Evolutionary conservation across 2,888 invertebrate species (phyloP), one percentile per base, ranked within the genome.

Genomic region (Tiliacea aurago): DNA sequence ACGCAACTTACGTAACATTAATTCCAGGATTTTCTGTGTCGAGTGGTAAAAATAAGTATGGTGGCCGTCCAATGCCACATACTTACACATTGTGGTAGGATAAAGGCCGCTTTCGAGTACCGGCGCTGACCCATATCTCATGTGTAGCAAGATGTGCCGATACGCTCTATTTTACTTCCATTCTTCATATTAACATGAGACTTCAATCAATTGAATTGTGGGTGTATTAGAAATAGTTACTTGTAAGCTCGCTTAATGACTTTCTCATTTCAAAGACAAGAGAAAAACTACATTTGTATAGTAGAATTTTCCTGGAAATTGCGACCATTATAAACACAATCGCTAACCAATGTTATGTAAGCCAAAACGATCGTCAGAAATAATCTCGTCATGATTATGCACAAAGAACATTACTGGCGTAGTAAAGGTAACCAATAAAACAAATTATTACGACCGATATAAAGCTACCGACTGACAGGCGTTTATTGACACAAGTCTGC

Each of bases 401-500:
- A 78, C 74, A 75, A 67, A 84, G 62, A 78, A 74, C 75, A 79
- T 80, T 73, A 80, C 66, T 68, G 64, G 45, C 61, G 59, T 63
- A 73, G 65, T 79, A 79, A 86, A 86, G 80, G 71, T 81, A 76
- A 47, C 71, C 65, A 81, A 86, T 86, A 86, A 84, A 86, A 84
- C 65, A 79, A 84, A 81, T 83, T 73, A 84, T 83, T 81, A 81
- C 77, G 74, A 79, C 51, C 49, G 74, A 67, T 73, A 78, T 83
- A 81, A 83, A 80, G 63, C 71, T 64, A 74, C 76, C 71, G 74
- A 69, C 55, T 73, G 63, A 72, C 73, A 63, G 62, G 68, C 81
- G 73, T 81, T 87, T 86, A 86, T 81, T 76, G 80, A 65, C 78
- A 65, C 62, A 77, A 76, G 68, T 43, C 68, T 59, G 58, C 69